A percentile compares a stretch with the other conserved stretches of the same genome.
These are phyloP conservation scores for Pangasius krempfi DNA, from an alignment of 2,797 vertebrate genomes.

Conservation along the genomic window DNA sequence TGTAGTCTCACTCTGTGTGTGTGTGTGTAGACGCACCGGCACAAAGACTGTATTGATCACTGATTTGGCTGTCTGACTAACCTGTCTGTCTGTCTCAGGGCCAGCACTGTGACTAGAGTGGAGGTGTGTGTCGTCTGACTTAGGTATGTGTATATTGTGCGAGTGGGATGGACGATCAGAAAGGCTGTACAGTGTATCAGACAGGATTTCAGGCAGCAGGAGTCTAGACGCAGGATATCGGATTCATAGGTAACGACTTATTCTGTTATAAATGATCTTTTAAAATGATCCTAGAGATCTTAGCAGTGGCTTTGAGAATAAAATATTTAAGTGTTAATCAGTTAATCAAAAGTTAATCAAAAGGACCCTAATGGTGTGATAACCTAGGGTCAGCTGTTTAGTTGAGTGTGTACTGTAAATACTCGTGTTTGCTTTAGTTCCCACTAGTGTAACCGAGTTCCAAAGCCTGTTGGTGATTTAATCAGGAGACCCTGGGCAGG, in stretches of 20 bases:
- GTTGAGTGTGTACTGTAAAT: neutral
- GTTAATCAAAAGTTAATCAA: too few species aligned
- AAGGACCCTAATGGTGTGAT: neutral
- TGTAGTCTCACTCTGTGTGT: slow-evolving; percentile 23
- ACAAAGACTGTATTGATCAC: slow-evolving; percentile 57
- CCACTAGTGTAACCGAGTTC: slow-evolving; percentile 8
- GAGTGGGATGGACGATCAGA: slow-evolving; percentile 32
- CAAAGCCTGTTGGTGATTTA: slow-evolving; percentile 43
- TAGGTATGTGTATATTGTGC: slow-evolving; percentile 33
- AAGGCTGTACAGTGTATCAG: slow-evolving; percentile 24
- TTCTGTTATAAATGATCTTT: neutral
- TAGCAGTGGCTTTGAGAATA: neutral
- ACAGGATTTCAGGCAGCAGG: slow-evolving; percentile 33
- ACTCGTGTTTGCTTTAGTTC: neutral
- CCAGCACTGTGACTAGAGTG: slow-evolving; percentile 16
- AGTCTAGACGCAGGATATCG: slow-evolving; percentile 10
- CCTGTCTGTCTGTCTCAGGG: slow-evolving; percentile 48
- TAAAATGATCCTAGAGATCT: neutral
- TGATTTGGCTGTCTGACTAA: slow-evolving; percentile 53
- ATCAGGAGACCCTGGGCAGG: slow-evolving; percentile 34
- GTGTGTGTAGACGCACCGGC: slow-evolving; percentile 10
- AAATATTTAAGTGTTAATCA: neutral
- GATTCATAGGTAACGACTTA: neutral
- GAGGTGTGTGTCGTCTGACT: slow-evolving; percentile 32
- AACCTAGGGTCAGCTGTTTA: neutral